Evolutionary conservation across 2,888 invertebrate genomes (phyloP), one percentile per base, ranked within the genome.

Genomic region (Caenorhabditis imperialis): DNA sequence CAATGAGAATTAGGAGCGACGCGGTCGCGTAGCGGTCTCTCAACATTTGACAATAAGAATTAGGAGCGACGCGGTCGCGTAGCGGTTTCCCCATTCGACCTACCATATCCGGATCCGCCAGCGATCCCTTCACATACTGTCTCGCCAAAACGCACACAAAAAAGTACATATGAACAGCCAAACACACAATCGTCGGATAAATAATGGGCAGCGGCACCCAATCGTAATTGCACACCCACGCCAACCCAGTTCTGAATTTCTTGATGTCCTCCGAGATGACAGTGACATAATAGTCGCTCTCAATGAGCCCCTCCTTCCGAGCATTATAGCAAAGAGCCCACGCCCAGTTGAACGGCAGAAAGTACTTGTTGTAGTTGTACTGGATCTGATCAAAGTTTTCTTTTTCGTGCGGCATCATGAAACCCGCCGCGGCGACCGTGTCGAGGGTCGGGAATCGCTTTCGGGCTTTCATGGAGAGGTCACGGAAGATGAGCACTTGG

Each of bases 131-230:
- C n/a, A 81, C 81, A 33, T 75, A 81, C 40, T 83, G 82, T 20
- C 82, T 27, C n/a, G 80, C 79, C n/a, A 83, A 35, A 0, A 83
- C 67, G 30, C 78, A 77, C 7, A 83, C 82, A 18, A 81, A 71
- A 44, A 83, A 83, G 47, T 83, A 83, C 69, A 62, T 72, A 42
- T 86, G 80, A 27, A 85, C 85, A 12, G 84, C 84, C 3, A 86
- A 55, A 54, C 83, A 86, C 30, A 86, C 84, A 44, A 86, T 84
- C 25, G 87, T 86, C 3, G 86, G 86, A 67, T 86, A 86, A 35
- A 84, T 78, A 25, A 86, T 78, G 2, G 86, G 86, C 23, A 86
- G 81, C 3, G 86, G 86, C 7, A 86, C 79, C 86, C 87, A 86
- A 55, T 86, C 86, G 69, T 85, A 85, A 45, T 82, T 83, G 63